A percentile compares a stretch with the other conserved stretches of the same genome.
Conservation (phyloP, 2,797 vertebrate genomes). For the Amniataba percoides region DNA sequence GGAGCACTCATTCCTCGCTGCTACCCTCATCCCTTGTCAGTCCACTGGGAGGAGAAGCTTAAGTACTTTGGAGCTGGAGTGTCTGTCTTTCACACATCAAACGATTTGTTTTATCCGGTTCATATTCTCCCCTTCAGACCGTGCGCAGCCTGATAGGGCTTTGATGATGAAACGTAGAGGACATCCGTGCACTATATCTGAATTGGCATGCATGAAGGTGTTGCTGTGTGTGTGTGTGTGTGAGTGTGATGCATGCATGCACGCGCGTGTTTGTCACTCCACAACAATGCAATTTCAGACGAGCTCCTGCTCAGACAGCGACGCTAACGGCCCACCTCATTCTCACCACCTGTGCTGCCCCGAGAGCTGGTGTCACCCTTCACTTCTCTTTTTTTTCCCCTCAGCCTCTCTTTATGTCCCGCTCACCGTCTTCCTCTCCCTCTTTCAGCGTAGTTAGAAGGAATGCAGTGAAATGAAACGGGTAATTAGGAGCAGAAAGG, state of each 20-base stretch:
- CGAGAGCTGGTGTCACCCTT: slow-evolving; percentile 39
- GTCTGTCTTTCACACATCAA: slow-evolving; percentile 91
- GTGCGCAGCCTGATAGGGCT: slow-evolving; percentile 82
- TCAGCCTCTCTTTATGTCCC: neutral
- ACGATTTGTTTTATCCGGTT: slow-evolving; percentile 90
- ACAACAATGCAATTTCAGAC: slow-evolving; percentile 68
- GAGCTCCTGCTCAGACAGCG: slow-evolving; percentile 46
- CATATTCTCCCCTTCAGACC: slow-evolving; percentile 88
- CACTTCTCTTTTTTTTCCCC: slow-evolving; percentile 3
- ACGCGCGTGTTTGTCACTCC: slow-evolving; percentile 43
- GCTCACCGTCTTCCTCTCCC: neutral
- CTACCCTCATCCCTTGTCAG: slow-evolving; percentile 75
- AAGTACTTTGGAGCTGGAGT: slow-evolving; percentile 87
- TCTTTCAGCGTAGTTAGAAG: slow-evolving; percentile 10
- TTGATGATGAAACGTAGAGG: slow-evolving; percentile 90
- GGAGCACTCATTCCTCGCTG: slow-evolving; percentile 68
- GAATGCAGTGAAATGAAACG: slow-evolving; percentile 21
- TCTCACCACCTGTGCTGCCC: slow-evolving; percentile 56
- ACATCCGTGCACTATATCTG: slow-evolving; percentile 85
- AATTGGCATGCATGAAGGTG: slow-evolving; percentile 80
- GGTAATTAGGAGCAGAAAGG: slow-evolving; percentile 33
- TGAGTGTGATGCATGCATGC: too few relatives aligned
- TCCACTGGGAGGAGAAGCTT: slow-evolving; percentile 87
- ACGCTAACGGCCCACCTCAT: slow-evolving; percentile 49
- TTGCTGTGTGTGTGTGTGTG: slow-evolving; percentile 41